phyloP scores from a whole-genome alignment of 2,888 invertebrate species.

The Lamproptera curius region DNA sequence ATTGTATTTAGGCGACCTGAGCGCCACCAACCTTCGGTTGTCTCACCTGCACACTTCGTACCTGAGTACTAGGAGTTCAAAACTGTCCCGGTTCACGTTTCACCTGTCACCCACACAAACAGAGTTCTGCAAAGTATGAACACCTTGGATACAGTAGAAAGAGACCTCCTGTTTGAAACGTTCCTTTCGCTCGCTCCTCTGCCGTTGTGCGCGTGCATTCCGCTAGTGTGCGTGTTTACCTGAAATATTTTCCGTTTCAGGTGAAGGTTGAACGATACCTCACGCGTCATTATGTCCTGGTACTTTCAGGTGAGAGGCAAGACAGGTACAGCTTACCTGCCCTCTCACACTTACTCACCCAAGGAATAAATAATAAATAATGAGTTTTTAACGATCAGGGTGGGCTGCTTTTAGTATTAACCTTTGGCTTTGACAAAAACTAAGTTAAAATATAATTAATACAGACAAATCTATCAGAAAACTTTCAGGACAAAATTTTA shows the following conservation, averaged over 20 bases:
- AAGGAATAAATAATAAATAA: too few relatives aligned
- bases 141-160: slow-evolving; percentile 12
- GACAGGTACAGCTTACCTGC: slow-evolving; percentile 66
- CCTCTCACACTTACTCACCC: too few relatives aligned
- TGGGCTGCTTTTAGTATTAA: too few relatives aligned
- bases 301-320: slow-evolving; percentile 62
- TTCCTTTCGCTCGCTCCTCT: slow-evolving; percentile 12
- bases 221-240: slow-evolving; percentile 38
- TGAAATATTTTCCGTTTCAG: slow-evolving; percentile 38
- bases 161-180: slow-evolving; percentile 11
- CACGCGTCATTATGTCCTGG: slow-evolving; percentile 48
- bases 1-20: too few relatives aligned
- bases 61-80: slow-evolving; percentile 56
- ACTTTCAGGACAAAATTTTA: too few relatives aligned
- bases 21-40: not conserved
- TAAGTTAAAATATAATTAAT: too few relatives aligned
- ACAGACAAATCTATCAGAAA: too few relatives aligned
- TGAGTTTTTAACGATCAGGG: too few relatives aligned
- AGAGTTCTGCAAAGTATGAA: not conserved
- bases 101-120: slow-evolving; percentile 37
- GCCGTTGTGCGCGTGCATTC: slow-evolving; percentile 1
- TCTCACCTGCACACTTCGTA: slow-evolving; percentile 35
- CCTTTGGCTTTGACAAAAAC: too few relatives aligned
- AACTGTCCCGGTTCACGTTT: slow-evolving; percentile 34
- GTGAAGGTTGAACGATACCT: slow-evolving; percentile 43